Evolutionary conservation across 2,797 vertebrate species (phyloP), one percentile per base, ranked within the genome.

Genomic region (Rhinatrema bivittatum): DNA sequence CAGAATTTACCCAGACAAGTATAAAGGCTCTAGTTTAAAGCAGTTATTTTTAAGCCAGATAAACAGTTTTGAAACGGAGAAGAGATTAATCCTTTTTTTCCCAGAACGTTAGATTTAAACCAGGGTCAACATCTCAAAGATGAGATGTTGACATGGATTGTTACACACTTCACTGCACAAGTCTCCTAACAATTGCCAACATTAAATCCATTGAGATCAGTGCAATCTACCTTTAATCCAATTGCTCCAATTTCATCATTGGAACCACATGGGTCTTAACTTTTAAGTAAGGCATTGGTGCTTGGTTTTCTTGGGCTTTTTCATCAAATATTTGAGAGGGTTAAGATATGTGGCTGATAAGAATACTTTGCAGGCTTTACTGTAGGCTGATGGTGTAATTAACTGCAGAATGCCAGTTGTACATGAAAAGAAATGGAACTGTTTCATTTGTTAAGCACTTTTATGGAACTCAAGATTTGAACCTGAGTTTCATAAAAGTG

Each of bases 11-110:
- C 42, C 70, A 81, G 72, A 79, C 39, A 71, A 74, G 53, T 77
- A 72, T 72, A 73, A 88, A 87, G 72, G 53, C 65, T 76, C 64
- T 64, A 75, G 62, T 73, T 82, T 81, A 74, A 81, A 80, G 42
- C 49, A 62, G 58, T 65, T 62, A 44, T 70, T 80, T 85, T 71
- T 60, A 62, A 77, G 55, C 35, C 61, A 75, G 61, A 80, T 65
- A 72, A 76, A 82, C 62, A 72, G 46, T 56, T 48, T 65, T 74
- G 63, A 73, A 81, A 68, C 35, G 35, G 53, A 74, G 54, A 57
- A 74, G 61, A 45, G 78, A 56, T 63, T 45, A 68, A 74, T 60
- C 45, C 41, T 60, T 65, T 60, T 67, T 62, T n/a, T n/a, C n/a
- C 45, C 67, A 39, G 50, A 70, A 70, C 43, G 20, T 50, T 51